Evolutionary conservation across 2,888 invertebrate species (phyloP).

Genomic region (Hydriomena furcata): DNA sequence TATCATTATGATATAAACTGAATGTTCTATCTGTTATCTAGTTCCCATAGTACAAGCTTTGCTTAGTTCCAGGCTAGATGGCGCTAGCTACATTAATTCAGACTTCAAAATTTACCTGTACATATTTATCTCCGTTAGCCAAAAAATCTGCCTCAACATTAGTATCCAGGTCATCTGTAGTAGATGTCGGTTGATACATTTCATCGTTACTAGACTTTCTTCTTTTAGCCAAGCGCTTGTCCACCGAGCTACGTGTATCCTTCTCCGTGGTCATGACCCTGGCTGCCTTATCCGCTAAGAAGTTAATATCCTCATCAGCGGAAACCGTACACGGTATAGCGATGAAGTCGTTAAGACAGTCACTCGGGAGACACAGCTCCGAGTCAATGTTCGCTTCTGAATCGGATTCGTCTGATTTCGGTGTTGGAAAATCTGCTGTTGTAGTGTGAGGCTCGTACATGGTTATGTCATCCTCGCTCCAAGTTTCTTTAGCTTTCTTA

Average conservation of each 20-base stretch:
- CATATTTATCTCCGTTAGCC: conserved; percentile 67
- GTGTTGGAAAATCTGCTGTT: conserved; percentile 64
- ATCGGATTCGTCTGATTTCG: conserved; percentile 73
- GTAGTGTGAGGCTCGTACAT: conserved; percentile 80
- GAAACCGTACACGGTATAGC: conserved; percentile 66
- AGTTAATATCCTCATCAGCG: conserved; percentile 70
- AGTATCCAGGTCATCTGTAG: conserved; percentile 71
- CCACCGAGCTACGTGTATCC: conserved; percentile 45
- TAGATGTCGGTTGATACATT: conserved; percentile 76
- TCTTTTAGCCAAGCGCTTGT: conserved; percentile 61
- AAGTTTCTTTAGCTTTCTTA: conserved; percentile 66
- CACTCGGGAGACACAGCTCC: conserved; percentile 71
- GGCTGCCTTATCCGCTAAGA: conserved; percentile 72
- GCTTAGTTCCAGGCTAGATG: too few relatives aligned
- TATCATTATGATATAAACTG: too few relatives aligned
- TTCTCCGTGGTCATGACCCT: conserved; percentile 74
- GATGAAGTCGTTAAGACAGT: conserved; percentile 76
- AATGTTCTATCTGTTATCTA: too few relatives aligned
- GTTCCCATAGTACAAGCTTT: too few relatives aligned
- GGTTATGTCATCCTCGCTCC: conserved; percentile 72
- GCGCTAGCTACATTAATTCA: too few relatives aligned
- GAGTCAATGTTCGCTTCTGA: conserved; percentile 72
- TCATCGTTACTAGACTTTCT: conserved; percentile 74
- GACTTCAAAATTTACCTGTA: conserved; percentile 66
- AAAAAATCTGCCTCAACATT: conserved; percentile 60